These are phyloP conservation scores for Luperina nickerlii DNA, from an alignment of 2,888 invertebrate genomes.

Conservation along the genomic window DNA sequence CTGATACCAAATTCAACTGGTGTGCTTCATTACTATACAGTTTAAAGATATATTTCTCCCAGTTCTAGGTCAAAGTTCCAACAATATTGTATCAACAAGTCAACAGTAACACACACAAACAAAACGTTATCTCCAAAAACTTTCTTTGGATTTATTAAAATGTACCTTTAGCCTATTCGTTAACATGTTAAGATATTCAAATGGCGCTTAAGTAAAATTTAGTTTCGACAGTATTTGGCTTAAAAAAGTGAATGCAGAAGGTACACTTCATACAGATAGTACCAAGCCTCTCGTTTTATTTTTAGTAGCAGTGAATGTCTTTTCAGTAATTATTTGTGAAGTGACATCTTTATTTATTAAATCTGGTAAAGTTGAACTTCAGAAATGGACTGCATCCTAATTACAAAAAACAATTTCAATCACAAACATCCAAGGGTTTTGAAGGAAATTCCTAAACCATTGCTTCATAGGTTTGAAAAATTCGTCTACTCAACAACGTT, in stretches of 20 bases:
- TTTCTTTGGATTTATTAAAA: slow-evolving; percentile 59
- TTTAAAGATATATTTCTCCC: background rate
- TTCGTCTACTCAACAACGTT: too few species aligned
- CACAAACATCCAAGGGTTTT: too few species aligned
- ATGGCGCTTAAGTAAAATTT: slow-evolving; percentile 64
- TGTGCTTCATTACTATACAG: background rate
- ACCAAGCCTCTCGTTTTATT: background rate
- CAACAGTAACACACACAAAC: slow-evolving; percentile 40
- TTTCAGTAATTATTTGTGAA: background rate
- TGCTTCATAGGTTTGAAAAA: too few species aligned
- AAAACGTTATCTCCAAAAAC: slow-evolving; percentile 46
- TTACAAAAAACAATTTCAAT: too few species aligned
- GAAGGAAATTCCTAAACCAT: too few species aligned
- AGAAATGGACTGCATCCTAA: too few species aligned
- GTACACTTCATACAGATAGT: background rate
- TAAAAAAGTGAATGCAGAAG: slow-evolving; percentile 16
- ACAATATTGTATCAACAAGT: slow-evolving; percentile 14
- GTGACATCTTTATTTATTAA: background rate
- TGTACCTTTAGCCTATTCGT: slow-evolving; percentile 34
- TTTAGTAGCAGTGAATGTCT: background rate
- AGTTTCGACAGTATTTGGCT: slow-evolving; percentile 52
- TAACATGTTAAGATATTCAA: slow-evolving; percentile 64
- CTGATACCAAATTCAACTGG: background rate
- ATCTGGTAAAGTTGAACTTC: too few species aligned
- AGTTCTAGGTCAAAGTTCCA: slow-evolving; percentile 20